Evolutionary conservation across 2,888 invertebrate species (phyloP).

Genomic region (Callimorpha dominula): DNA sequence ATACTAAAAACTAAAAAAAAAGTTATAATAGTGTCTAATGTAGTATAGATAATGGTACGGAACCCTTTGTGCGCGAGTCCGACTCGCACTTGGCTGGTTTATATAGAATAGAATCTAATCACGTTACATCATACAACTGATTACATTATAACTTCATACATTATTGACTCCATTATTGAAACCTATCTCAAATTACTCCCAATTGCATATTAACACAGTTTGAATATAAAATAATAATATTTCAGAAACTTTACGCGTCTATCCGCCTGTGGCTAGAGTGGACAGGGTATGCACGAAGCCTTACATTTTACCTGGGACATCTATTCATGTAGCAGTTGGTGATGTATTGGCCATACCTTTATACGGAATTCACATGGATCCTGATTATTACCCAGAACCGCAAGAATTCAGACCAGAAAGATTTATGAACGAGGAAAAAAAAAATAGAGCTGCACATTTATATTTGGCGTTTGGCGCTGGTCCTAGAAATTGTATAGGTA

Average conservation of each 20-base stretch:
- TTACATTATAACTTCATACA: too few species aligned
- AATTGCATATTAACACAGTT: too few species aligned
- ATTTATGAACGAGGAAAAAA: constrained; percentile 84
- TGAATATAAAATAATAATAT: constrained; percentile 32
- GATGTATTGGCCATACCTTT: constrained; percentile 79
- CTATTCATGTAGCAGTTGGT: constrained; percentile 77
- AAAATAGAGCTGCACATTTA: constrained; percentile 78
- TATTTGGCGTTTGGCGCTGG: constrained; percentile 86
- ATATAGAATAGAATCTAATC: too few species aligned
- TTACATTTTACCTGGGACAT: constrained; percentile 82
- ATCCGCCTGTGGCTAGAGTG: constrained; percentile 85
- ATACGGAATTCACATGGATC: constrained; percentile 85
- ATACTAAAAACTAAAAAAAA: too few species aligned
- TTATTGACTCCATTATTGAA: neutral
- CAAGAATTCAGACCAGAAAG: constrained; percentile 84
- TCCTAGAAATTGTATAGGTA: constrained; percentile 85
- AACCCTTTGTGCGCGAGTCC: too few species aligned
- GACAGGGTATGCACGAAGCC: constrained; percentile 85
- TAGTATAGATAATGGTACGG: too few species aligned
- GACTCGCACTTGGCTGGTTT: too few species aligned
- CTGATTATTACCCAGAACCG: constrained; percentile 85
- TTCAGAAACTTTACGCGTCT: constrained; percentile 87
- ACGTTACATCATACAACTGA: too few species aligned
- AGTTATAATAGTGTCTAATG: too few species aligned
- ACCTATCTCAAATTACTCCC: too few species aligned